Evolutionary conservation across 2,113 vertebrate species (phyloP).

Genomic region (Crotalus horridus): DNA sequence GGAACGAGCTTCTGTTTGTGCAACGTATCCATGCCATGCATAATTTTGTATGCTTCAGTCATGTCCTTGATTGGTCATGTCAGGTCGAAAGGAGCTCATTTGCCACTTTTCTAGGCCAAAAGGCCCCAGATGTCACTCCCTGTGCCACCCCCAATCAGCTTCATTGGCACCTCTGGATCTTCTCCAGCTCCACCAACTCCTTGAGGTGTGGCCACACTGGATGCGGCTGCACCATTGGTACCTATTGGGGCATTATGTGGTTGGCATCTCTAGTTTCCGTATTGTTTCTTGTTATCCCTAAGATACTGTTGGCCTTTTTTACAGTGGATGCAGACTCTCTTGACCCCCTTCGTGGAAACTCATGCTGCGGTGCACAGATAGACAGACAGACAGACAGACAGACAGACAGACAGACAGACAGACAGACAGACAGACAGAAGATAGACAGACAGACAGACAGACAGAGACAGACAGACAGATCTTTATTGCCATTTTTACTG

Average conservation of each 20-base stretch:
- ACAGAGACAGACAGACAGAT: too few relatives aligned
- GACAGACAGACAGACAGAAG: too few relatives aligned
- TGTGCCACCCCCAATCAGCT: not conserved
- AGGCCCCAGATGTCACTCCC: not conserved
- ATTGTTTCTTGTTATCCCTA: not conserved
- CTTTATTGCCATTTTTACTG: too few relatives aligned
- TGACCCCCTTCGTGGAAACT: not conserved
- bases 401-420: fast-evolving
- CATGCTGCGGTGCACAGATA: too few relatives aligned
- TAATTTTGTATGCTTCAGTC: not conserved
- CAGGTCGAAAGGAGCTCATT: not conserved
- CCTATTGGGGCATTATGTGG: not conserved
- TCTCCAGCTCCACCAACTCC: too few relatives aligned
- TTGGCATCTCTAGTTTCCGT: not conserved
- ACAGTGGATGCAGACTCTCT: not conserved
- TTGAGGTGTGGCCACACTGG: too few relatives aligned
- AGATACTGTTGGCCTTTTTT: not conserved
- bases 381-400: too few relatives aligned
- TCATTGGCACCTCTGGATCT: too few relatives aligned
- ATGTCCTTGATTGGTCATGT: not conserved
- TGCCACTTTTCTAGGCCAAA: not conserved
- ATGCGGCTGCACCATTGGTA: too few relatives aligned
- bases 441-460: too few relatives aligned
- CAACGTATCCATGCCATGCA: not conserved
- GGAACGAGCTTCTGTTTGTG: too few relatives aligned